These are phyloP conservation scores for Pasiphila rectangulata DNA, from an alignment of 2,888 invertebrate genomes.

Conservation along the genomic window DNA sequence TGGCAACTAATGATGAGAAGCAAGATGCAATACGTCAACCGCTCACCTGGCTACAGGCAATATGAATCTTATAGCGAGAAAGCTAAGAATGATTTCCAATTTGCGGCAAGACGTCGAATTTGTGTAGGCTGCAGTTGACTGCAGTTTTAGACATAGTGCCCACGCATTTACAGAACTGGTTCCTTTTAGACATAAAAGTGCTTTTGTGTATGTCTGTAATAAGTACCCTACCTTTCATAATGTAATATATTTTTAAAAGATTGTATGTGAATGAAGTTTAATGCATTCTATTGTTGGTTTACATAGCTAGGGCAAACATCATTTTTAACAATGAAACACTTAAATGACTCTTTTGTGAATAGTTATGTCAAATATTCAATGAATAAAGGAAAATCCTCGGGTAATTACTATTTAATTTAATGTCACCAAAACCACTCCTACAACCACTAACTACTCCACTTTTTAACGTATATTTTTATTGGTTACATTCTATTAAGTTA, in stretches of 20 bases:
- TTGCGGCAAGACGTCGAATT: conserved; percentile 17
- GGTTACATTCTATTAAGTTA: too few species aligned
- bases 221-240: background rate
- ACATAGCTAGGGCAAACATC: too few species aligned
- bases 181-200: conserved; percentile 1
- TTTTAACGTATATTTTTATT: too few species aligned
- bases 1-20: conserved; percentile 57
- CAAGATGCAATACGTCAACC: conserved; percentile 48
- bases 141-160: conserved; percentile 35
- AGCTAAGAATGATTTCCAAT: conserved; percentile 23
- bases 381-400: too few species aligned
- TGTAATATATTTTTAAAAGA: too few species aligned
- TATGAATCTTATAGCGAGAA: conserved; percentile 41
- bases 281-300: background rate
- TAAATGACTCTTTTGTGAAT: too few species aligned
- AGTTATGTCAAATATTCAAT: too few species aligned
- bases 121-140: conserved; percentile 26
- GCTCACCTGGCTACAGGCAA: conserved; percentile 39
- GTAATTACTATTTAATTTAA: too few species aligned
- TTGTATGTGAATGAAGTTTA: background rate
- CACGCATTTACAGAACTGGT: conserved; percentile 32
- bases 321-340: too few species aligned
- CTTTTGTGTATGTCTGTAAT: background rate
- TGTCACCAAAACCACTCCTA: too few species aligned
- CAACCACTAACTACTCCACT: too few species aligned